Conservation (phyloP, 2,113 vertebrate species). For the Cyprinodon variegatus region DNA sequence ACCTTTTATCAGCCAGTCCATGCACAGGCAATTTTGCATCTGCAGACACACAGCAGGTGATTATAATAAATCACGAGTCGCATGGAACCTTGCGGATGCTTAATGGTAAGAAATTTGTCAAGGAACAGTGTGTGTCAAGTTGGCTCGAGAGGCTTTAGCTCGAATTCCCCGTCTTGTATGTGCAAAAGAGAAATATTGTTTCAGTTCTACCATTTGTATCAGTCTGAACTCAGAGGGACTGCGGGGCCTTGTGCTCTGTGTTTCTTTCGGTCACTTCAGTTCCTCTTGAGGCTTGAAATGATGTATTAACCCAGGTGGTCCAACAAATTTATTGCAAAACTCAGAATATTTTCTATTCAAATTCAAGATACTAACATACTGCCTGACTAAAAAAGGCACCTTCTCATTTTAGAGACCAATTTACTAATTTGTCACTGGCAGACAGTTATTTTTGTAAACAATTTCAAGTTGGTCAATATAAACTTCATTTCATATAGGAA, state of each 20-base stretch:
- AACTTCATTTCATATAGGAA: background rate
- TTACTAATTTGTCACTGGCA: background rate
- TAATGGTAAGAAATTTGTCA: conserved; percentile 60
- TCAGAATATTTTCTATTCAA: conserved; percentile 1
- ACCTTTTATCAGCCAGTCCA: conserved; percentile 39
- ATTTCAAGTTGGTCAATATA: background rate
- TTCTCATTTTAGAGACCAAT: background rate
- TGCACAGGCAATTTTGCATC: conserved; percentile 38
- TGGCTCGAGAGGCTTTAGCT: conserved; percentile 35
- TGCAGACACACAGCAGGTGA: conserved; percentile 43
- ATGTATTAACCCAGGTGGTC: conserved; percentile 37
- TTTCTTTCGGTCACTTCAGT: conserved; percentile 38
- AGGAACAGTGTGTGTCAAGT: conserved; percentile 36
- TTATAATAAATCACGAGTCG: conserved; percentile 61
- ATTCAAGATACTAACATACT: background rate
- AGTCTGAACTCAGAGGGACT: conserved; percentile 36
- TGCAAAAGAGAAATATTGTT: conserved; percentile 54
- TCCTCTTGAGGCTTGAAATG: conserved; percentile 29
- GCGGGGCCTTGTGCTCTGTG: background rate
- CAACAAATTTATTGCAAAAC: background rate
- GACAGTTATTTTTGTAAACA: background rate
- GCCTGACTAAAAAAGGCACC: background rate
- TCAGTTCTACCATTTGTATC: conserved; percentile 32
- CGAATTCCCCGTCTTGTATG: conserved; percentile 32
- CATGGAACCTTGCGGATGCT: conserved; percentile 26